phyloP scores from a whole-genome alignment of 2,797 vertebrate species.

The Parauchenoglanis punctatus region DNA sequence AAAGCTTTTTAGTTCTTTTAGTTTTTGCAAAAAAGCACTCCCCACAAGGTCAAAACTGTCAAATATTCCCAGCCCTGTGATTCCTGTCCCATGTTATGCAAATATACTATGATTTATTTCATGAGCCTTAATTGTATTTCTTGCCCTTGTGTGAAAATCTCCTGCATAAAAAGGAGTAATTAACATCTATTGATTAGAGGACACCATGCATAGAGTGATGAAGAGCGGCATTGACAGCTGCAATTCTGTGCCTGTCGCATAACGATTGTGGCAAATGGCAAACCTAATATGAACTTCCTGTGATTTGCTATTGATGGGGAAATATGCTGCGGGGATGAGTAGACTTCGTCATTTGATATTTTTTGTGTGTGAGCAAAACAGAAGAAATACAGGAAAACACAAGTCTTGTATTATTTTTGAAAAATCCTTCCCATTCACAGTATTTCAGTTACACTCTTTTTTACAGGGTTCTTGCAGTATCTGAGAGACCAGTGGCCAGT shows the following conservation, averaged over 20 bases:
- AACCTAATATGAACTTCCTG: constrained; percentile 50
- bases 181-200: constrained; percentile 64
- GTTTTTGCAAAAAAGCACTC: neutral
- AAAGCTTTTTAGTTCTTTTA: neutral
- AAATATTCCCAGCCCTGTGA: neutral
- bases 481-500: neutral
- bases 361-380: neutral
- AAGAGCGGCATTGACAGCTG: constrained; percentile 69
- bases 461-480: neutral
- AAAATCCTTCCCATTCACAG: neutral
- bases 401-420: neutral
- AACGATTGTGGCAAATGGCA: constrained; percentile 56
- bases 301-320: constrained; percentile 58
- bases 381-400: neutral
- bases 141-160: constrained; percentile 51
- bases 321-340: constrained; percentile 55
- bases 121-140: constrained; percentile 46
- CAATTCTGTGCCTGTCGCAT: constrained; percentile 57
- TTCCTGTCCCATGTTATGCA: neutral
- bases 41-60: neutral
- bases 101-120: neutral
- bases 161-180: constrained; percentile 60
- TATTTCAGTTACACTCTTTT: constrained; percentile 1
- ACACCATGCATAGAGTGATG: constrained; percentile 63
- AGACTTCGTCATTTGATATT: constrained; percentile 58